A percentile compares a stretch with the other conserved stretches of the same genome.
Evolutionary conservation across 1,140 invertebrate species (phyloP).

Genomic region (Neodiprion virginianus): DNA sequence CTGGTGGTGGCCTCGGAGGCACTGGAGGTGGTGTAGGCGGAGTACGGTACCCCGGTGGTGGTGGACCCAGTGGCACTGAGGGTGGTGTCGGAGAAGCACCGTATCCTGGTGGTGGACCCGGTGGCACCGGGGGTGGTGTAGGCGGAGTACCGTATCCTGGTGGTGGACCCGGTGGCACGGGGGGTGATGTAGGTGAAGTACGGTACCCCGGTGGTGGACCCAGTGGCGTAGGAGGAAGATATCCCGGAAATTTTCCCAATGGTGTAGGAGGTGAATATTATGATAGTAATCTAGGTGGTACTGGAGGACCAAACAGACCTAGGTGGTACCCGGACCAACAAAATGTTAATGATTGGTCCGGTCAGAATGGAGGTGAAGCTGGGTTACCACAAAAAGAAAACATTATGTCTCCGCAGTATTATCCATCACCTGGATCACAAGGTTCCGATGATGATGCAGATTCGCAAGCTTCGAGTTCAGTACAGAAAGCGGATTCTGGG

Average conservation of each 20-base stretch:
- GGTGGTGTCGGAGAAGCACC: too few species aligned
- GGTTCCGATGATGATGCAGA: conserved; percentile 65
- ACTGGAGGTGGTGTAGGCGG: neutral
- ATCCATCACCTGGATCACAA: neutral
- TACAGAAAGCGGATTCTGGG: conserved; percentile 71
- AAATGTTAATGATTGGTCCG: too few species aligned
- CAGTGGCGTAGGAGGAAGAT: conserved; percentile 13
- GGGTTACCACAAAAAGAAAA: conserved; percentile 10
- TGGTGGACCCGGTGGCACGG: neutral
- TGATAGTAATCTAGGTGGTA: conserved; percentile 12
- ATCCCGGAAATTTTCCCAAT: conserved; percentile 23
- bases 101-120: too few species aligned
- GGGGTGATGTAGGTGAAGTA: conserved; percentile 1
- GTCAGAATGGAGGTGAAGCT: neutral
- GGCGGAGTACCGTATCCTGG: neutral
- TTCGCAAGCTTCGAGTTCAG: conserved; percentile 76
- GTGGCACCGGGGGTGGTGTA: too few species aligned
- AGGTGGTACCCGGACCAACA: too few species aligned
- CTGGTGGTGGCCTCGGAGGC: too few species aligned
- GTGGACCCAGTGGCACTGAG: too few species aligned
- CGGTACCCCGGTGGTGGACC: conserved; percentile 17
- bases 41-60: too few species aligned
- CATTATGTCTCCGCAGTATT: neutral
- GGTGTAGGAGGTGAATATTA: conserved; percentile 11
- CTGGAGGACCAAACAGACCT: neutral